Percentiles rank a stretch among this genome's conserved stretches.
Conservation (phyloP, 2,113 vertebrate species). For the Sitta europaea region DNA sequence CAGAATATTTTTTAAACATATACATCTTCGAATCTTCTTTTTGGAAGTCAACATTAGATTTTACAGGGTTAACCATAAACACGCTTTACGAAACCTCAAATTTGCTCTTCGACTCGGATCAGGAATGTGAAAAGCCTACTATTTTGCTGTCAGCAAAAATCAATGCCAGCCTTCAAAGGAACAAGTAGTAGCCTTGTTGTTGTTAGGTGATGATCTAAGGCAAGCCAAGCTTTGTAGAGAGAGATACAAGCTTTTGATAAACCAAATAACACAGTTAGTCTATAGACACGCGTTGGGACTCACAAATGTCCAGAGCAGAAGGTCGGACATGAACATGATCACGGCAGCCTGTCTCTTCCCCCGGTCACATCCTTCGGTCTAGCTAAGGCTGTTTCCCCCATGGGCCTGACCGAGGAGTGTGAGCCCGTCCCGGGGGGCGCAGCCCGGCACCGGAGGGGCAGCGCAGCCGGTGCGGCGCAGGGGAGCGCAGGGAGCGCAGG, state of each 20-base stretch:
- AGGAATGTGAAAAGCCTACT: background rate
- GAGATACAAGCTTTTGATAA: background rate
- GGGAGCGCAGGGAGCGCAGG: too few relatives aligned
- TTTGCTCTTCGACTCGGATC: background rate
- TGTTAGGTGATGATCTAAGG: background rate
- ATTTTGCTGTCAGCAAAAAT: conserved; percentile 9
- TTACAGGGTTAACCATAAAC: background rate
- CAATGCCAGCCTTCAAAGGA: background rate
- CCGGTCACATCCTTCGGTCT: background rate
- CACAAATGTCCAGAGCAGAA: background rate
- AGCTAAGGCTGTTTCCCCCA: too few relatives aligned
- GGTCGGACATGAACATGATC: background rate
- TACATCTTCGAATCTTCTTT: background rate
- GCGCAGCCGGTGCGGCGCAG: too few relatives aligned
- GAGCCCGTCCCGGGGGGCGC: background rate
- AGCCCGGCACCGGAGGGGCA: background rate
- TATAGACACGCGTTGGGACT: background rate
- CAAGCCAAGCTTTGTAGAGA: background rate
- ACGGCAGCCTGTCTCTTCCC: background rate
- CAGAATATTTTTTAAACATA: background rate
- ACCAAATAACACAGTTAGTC: background rate
- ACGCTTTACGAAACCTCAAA: background rate
- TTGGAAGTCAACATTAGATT: background rate
- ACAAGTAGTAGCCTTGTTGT: background rate
- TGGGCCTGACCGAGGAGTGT: fast-evolving